Evolutionary conservation across 2,113 vertebrate species (phyloP).

Genomic region (Pomatostomus ruficeps): DNA sequence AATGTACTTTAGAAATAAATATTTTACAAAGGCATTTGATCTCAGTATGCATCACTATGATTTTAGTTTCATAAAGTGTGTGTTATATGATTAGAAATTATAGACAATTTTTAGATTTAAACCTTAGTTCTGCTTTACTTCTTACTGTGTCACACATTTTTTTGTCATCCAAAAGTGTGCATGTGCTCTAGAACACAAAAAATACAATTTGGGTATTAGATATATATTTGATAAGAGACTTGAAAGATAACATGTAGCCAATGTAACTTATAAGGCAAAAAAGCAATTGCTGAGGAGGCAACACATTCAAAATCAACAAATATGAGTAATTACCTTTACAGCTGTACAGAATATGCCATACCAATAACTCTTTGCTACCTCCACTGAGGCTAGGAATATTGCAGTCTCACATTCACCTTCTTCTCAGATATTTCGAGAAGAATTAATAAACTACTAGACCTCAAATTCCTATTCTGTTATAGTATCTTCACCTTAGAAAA

Average conservation of each 20-base stretch:
- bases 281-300: conserved; percentile 1
- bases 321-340: background rate
- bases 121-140: background rate
- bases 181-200: background rate
- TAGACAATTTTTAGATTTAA: background rate
- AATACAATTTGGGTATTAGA: background rate
- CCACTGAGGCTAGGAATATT: background rate
- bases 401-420: background rate
- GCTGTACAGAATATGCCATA: background rate
- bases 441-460: background rate
- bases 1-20: background rate
- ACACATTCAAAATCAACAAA: background rate
- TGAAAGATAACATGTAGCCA: background rate
- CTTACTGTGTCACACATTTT: background rate
- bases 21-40: background rate
- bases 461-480: background rate
- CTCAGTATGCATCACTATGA: background rate
- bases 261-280: conserved; percentile 32
- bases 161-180: conserved; percentile 1
- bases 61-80: background rate
- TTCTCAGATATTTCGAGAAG: background rate
- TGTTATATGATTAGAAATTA: background rate
- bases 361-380: background rate
- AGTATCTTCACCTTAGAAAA: background rate
- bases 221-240: conserved; percentile 7